Conservation (phyloP, 2,888 invertebrate species). For the Phortica okadai region DNA sequence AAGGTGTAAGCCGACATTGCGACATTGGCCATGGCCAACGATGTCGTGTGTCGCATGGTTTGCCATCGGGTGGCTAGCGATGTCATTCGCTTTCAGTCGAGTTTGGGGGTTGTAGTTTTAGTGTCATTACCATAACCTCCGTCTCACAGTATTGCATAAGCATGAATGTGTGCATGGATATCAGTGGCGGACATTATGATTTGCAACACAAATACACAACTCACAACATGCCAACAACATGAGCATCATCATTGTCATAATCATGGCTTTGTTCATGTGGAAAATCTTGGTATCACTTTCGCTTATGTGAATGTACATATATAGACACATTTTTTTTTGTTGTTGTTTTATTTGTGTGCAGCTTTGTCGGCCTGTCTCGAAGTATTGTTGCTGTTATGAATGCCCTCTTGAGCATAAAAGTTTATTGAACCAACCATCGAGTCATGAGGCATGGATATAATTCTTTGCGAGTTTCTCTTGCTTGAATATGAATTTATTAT, state of each 20-base stretch:
- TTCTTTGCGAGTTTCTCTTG: too few relatives aligned
- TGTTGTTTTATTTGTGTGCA: conserved; percentile 49
- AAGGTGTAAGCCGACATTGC: conserved; percentile 26
- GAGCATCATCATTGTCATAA: conserved; percentile 43
- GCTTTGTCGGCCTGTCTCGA: conserved; percentile 36
- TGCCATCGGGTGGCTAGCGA: conserved; percentile 16
- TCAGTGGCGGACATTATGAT: conserved; percentile 12
- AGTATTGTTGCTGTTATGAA: conserved; percentile 40
- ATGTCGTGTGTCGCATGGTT: conserved; percentile 1
- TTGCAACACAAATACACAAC: not conserved
- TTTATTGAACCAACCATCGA: conserved; percentile 60
- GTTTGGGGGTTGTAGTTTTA: conserved; percentile 49
- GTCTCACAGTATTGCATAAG: conserved; percentile 59
- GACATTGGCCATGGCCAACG: conserved; percentile 30
- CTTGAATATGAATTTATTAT: too few relatives aligned
- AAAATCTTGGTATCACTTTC: conserved; percentile 70
- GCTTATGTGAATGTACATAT: conserved; percentile 60
- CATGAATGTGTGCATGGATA: conserved; percentile 6
- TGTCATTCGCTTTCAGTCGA: not conserved
- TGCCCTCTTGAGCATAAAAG: conserved; percentile 66
- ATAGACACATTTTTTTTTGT: conserved; percentile 69
- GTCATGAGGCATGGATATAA: too few relatives aligned
- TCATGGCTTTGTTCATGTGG: conserved; percentile 52
- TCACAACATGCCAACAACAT: conserved; percentile 31
- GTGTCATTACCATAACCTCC: conserved; percentile 66